Evolutionary conservation across 2,797 vertebrate species (phyloP), one percentile per base, ranked within the genome.

Genomic region (Petrocephalus sullivani): DNA sequence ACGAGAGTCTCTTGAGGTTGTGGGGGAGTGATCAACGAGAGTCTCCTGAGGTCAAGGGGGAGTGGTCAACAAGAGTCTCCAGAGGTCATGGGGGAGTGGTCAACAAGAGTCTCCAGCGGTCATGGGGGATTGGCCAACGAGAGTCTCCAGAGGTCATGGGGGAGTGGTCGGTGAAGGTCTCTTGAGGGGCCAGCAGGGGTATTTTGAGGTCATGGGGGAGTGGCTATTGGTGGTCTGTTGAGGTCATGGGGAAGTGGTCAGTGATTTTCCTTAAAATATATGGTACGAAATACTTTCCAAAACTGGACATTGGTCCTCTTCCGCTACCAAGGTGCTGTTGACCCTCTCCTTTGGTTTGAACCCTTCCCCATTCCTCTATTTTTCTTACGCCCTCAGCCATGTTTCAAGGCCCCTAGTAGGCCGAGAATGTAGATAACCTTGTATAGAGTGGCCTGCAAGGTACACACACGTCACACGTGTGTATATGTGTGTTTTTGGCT

Each of bases 281-380:
- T 78, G 46, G 33, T 84, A 54, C n/a, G 4, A 56, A 53, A 54
- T n/a, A 53, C 82, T 88, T 41, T 28, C 16, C 58, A 83, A 82
- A 84, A 64, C 28, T 58, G 23, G 21, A 84, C 46, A 23, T 67
- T 81, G 67, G 82, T 49, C 81, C 81, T 53, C 81, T 83, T 87
- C 91, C 91, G 93, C 92, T 95, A 92, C 93, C 94, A 91, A 91
- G 91, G 90, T 91, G 91, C 90, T 90, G 88, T 91, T 75, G 37
- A 8, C 89, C 85, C 61, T 28, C 53, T 16, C 37, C 85, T 84
- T 61, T 9, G 37, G 41, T 64, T 88, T 57, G 53, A n/a, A 64
- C 84, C 21, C 23, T 1, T 49, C 54, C 51, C 41, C 53, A 49
- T 87, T 89, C 85, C 86, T 53, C 75, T 84, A 28, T 86, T 86